Base-by-base conservation (phyloP, 2,113 vertebrate species). In the Lamprotornis superbus region DNA sequence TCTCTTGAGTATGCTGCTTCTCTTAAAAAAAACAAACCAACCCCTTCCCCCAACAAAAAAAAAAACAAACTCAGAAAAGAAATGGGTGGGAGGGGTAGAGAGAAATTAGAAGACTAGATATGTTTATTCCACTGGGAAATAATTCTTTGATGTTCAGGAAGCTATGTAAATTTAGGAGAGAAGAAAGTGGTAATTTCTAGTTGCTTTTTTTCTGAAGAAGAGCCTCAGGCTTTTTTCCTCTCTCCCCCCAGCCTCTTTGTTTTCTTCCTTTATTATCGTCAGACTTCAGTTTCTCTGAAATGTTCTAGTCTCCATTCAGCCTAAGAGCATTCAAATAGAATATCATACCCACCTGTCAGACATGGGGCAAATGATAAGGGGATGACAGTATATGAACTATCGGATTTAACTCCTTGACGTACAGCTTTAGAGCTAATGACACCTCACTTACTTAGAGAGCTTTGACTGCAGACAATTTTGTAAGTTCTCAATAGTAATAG, bases 101-200 rank as follows among this genome's bases (percentile, higher is more conserved):
- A 89, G 55, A 68, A 60, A 80, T 90, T 46, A 47, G 77, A 44
- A 63, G 39, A 83, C 30, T 80, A 2, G 83, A 79, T 92, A 71
- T 90, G 35, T 92, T 96, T 96, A 90, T 96, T 94, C 75, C 65
- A 79, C 69, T 92, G 82, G 82, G 94, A 94, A 82, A 55, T 86
- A 85, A 85, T 93, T 83, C 77, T 87, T 97, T 97, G 95, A 96
- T 97, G 94, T 95, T 94, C 77, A 87, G 56, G 91, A 84, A 97
- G 87, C 82, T 96, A 93, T 88, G 79, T 94, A 78, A 95, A 89
- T 96, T 90, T 68, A 68, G 50, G 55, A 87, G 80, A 78, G 92
- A 78, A 94, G 86, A 95, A 56, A 91, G 88, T 75, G 70, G 90
- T 95, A 91, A 71, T 84, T 97, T 97, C 84, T 97, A 55, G 52